Evolutionary conservation across 2,113 vertebrate genomes (phyloP), one percentile per base, ranked within the genome.

Genomic region (Vombatus ursinus): DNA sequence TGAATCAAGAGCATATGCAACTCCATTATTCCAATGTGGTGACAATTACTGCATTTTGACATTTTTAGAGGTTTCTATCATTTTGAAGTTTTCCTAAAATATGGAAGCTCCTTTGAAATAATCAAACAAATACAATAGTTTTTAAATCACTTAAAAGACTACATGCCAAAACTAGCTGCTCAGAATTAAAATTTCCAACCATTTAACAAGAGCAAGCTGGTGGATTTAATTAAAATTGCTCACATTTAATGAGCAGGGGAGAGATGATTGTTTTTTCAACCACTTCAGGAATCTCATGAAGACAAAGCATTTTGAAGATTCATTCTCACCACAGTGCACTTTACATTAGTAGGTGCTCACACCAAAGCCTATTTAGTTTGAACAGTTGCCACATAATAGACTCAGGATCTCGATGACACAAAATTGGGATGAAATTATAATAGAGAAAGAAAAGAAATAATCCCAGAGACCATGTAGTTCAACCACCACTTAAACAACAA

Each of bases 311-410:
- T 89, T 95, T 95, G 97, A 97, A 98, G 97, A 98, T 26, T 84
- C 96, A 98, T 98, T 98, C 98, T 98, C 98, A 98, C 97, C 97
- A 96, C 98, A 97, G 97, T 93, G 96, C 96, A 96, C 95, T 98
- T 98, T 98, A 97, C 98, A 98, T 98, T 98, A 98, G 98, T 98
- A 98, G 98, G 97, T 90, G 51, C 96, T 98, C 98, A 97, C 95
- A 97, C 98, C 93, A 92, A 92, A 91, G 97, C 50, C 77, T 98
- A 97, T 98, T 98, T 98, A 96, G 96, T 89, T 98, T 98, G 98
- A 98, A 97, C 61, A 95, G 94, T 97, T 97, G 97, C 98, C 98
- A 98, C 54, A 95, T 97, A 97, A 97, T 95, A 95, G 97, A 98
- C 94, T 93, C 94, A 97, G 94, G 95, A 97, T 98, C 98, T 98